These are phyloP conservation scores for Apodemus sylvaticus DNA, from an alignment of 2,113 vertebrate species.

Conservation along the genomic window DNA sequence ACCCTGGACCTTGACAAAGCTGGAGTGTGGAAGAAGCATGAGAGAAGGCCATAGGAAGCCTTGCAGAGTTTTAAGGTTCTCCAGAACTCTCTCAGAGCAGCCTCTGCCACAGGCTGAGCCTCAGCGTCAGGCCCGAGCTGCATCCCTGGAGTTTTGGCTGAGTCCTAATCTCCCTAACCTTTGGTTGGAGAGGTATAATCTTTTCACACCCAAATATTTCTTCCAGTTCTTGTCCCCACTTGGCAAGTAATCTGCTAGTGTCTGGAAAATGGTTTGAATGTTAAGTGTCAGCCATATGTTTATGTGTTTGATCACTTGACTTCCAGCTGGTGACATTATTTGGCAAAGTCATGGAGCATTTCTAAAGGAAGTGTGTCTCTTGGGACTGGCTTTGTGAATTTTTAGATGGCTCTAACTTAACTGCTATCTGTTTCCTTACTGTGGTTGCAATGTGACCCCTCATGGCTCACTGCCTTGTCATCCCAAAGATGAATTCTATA, in stretches of 20 bases:
- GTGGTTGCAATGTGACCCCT: not conserved
- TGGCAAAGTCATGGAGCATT: not conserved
- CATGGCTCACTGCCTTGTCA: not conserved
- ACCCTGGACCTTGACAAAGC: not conserved
- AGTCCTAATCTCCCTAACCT: no score
- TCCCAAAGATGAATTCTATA: not conserved
- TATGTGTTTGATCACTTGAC: not conserved
- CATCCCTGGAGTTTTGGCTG: not conserved
- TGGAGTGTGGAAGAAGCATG: not conserved
- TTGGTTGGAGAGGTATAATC: not conserved
- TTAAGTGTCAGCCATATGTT: not conserved
- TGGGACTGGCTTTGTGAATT: not conserved
- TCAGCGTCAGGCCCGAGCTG: not conserved
- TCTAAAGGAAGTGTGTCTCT: not conserved
- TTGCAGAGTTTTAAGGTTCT: not conserved
- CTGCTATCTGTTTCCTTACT: not conserved
- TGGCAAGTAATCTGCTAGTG: not conserved
- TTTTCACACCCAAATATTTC: not conserved
- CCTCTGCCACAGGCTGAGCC: not conserved
- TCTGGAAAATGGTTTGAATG: not conserved
- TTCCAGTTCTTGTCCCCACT: not conserved
- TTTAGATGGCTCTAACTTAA: no score
- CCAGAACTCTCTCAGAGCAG: not conserved
- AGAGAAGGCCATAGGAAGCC: not conserved
- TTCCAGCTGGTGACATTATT: not conserved